Conservation (phyloP, 2,113 vertebrate genomes). For the Nyctereutes procyonoides region DNA sequence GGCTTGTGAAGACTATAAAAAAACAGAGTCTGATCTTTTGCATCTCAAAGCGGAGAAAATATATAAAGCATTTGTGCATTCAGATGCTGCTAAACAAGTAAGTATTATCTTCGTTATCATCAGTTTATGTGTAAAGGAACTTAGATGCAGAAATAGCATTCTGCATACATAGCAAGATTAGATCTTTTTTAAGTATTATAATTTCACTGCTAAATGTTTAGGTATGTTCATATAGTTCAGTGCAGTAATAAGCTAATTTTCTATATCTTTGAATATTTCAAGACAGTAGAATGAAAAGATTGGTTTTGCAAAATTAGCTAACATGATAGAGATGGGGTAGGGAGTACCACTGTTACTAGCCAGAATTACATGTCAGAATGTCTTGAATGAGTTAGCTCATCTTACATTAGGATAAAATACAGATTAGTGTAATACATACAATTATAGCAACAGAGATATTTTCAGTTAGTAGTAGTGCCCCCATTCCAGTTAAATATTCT, state of each 20-base stretch:
- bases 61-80: conserved; percentile 91
- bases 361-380: not conserved
- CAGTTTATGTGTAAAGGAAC: not conserved
- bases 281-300: not conserved
- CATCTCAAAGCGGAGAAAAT: conserved; percentile 91
- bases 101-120: not conserved
- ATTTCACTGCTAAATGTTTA: not conserved
- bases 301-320: conserved; percentile 19
- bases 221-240: not conserved
- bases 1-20: conserved; percentile 94
- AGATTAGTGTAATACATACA: not conserved
- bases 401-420: not conserved
- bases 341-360: not conserved
- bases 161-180: not conserved
- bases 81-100: conserved; percentile 93
- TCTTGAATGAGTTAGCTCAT: not conserved
- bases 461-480: not conserved
- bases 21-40: conserved; percentile 86
- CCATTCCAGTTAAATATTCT: not conserved
- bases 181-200: not conserved
- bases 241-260: not conserved
- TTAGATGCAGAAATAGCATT: not conserved
- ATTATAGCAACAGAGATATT: not conserved
- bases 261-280: not conserved
- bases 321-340: not conserved